Conservation (phyloP, 1,140 invertebrate species). For the Papilio glaucus region DNA sequence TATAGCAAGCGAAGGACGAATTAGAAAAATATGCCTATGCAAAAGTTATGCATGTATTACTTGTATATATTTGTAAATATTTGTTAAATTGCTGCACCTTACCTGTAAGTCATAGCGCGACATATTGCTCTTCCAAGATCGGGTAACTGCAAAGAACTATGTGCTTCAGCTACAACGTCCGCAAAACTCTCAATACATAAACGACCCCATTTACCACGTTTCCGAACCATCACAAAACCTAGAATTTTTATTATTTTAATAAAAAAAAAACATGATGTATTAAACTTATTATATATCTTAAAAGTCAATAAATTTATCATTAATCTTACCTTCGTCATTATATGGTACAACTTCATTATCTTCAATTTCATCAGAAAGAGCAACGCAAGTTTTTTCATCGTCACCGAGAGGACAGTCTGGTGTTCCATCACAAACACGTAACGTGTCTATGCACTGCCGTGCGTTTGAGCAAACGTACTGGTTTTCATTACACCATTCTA, state of each 20-base stretch:
- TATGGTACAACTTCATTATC: constrained; percentile 84
- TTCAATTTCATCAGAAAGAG: constrained; percentile 78
- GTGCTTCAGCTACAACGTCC: constrained; percentile 83
- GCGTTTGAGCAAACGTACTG: constrained; percentile 91
- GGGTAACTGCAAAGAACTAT: constrained; percentile 85
- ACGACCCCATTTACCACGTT: constrained; percentile 91
- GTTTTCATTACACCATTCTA: constrained; percentile 89
- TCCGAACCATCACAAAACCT: constrained; percentile 89
- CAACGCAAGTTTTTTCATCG: constrained; percentile 91
- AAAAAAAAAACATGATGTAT: neutral
- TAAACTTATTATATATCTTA: constrained; percentile 4
- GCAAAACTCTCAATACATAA: constrained; percentile 89
- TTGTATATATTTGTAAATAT: neutral
- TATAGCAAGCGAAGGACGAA: too few relatives aligned
- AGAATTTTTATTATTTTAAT: constrained; percentile 42
- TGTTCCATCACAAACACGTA: constrained; percentile 89
- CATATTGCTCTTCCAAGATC: constrained; percentile 91
- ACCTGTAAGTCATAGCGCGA: constrained; percentile 91
- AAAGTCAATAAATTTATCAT: neutral
- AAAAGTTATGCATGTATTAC: neutral
- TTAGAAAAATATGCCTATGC: too few relatives aligned
- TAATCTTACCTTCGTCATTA: constrained; percentile 83
- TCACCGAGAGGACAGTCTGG: constrained; percentile 91
- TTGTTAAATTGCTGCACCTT: constrained; percentile 52
- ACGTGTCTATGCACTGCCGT: constrained; percentile 86